Evolutionary conservation across 1,140 invertebrate species (phyloP), one percentile per base, ranked within the genome.

Genomic region (Palaemon carinicauda): DNA sequence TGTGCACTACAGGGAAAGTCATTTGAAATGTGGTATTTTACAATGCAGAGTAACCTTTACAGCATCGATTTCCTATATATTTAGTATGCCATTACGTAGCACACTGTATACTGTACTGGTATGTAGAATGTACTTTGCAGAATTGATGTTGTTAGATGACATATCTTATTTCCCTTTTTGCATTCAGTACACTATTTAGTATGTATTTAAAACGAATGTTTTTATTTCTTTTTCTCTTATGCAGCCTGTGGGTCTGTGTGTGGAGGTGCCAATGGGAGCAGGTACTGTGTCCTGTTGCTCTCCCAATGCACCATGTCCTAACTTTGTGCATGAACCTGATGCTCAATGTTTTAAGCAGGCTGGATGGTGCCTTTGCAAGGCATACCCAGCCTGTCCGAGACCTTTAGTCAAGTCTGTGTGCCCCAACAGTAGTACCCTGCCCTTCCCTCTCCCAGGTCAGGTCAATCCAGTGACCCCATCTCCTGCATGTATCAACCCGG

Each of bases 251-350:
- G 52, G 83, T 71, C 77, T 86, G 50, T 86, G 83, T 74, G 77
- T 86, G 83, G 83, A 86, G 83, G 77, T 86, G 54, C 54, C 77
- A 33, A 56, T 69, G 31, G 83, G 83, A 80, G 83, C 75, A 86
- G 83, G 83, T 86, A 86, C 56, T 71, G 83, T 86, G 75, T 27
- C 51, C 27, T 86, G 83, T 86, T 86, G 83, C 83, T 80, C 83
- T 33, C 65, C 83, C 53, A 65, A 80, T 33, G 75, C 75, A 79
- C 83, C 83, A 69, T 86, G 83, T 71, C 83, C 77, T 86, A 86
- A 86, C 83, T 86, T 86, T 86, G 83, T 86, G 83, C 83, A 86
- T 86, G 83, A 86, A 27, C 83, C 83, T 79, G 75, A 73, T 52
- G 83, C 83, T 79, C 83, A 69, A 27, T 86, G 83, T 80, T 86